Base-by-base conservation (phyloP, 1,140 invertebrate genomes). In the Frieseomelitta varia region DNA sequence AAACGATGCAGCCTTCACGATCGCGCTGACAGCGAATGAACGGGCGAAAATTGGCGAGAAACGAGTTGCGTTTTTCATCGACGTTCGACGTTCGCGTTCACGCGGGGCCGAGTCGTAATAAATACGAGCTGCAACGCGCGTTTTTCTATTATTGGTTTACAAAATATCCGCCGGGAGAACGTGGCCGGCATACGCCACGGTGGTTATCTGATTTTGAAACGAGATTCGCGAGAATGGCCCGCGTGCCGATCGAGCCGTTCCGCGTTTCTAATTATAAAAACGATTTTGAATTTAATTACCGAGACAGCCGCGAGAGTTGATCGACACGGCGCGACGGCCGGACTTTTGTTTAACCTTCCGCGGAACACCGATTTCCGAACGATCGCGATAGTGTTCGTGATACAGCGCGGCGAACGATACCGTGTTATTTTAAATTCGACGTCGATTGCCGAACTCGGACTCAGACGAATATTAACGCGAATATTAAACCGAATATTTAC, bases 71-170 rank as follows among this genome's bases (percentile, higher is more conserved):
- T 12, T 81, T 58, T 55, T 73, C 19, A 24, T 10, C 71, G 79
- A n/a, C 51, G 79, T 73, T 81, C 61, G 69, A n/a, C 69, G 8
- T 10, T 58, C 80, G 73, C 34, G n/a, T 56, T 82, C 68, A 82
- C 81, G 53, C 73, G 30, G 63, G 39, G 0, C 39, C 39, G 51
- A 21, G 58, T 82, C 27, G 63, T 73, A n/a, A 82, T 77, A 82
- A 82, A 82, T 77, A 63, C 24, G 53, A 68, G 56, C 19, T 51
- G 68, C 4, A 72, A 73, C 67, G 1, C 39, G 39, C 68, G 17
- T 27, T 53, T 63, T 63, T 58, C 56, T 61, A 19, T 80, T 80
- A 80, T 80, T 80, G 79, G 79, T 55, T 80, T 73, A 30, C 79
- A 51, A 80, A 80, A 80, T 73, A 71, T 80, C 55, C 14, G 47